Conservation (phyloP, 2,888 invertebrate genomes). For the Drosophila kambysellisi region DNA sequence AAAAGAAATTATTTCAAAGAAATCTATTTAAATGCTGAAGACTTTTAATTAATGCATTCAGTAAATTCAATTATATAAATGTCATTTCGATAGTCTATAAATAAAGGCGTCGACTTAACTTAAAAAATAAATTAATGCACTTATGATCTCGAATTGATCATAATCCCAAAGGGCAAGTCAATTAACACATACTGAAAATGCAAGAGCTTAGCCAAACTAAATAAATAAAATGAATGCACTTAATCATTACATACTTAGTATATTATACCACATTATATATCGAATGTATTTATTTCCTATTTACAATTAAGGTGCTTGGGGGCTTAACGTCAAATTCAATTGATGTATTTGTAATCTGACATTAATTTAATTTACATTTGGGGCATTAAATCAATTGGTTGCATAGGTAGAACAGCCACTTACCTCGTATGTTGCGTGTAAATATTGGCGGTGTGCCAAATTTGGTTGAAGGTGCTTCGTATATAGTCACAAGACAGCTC, state of each 20-base stretch:
- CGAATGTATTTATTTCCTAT: slow-evolving; percentile 42
- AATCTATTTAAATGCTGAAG: slow-evolving; percentile 66
- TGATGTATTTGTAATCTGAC: slow-evolving; percentile 45
- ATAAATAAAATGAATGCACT: neutral
- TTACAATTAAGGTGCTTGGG: slow-evolving; percentile 24
- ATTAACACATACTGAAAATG: slow-evolving; percentile 17
- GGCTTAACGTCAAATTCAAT: slow-evolving; percentile 38
- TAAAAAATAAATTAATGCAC: slow-evolving; percentile 39
- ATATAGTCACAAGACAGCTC: slow-evolving; percentile 84
- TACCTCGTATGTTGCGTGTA: slow-evolving; percentile 85
- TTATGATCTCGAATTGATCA: slow-evolving; percentile 55
- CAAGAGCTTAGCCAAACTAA: slow-evolving; percentile 10
- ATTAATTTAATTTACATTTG: slow-evolving; percentile 58
- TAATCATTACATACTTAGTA: slow-evolving; percentile 2
- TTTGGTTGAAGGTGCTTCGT: slow-evolving; percentile 83
- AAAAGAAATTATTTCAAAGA: slow-evolving; percentile 71
- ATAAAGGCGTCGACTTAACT: slow-evolving; percentile 43
- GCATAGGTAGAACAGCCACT: slow-evolving; percentile 67
- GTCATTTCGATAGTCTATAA: slow-evolving; percentile 52
- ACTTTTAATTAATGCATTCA: slow-evolving; percentile 63
- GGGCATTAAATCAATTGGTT: slow-evolving; percentile 53
- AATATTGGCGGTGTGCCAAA: slow-evolving; percentile 84
- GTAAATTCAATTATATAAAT: slow-evolving; percentile 74
- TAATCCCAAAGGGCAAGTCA: slow-evolving; percentile 35
- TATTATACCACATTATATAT: slow-evolving; percentile 8